Conservation (phyloP, 2,888 invertebrate species). For the Volucella inflata region DNA sequence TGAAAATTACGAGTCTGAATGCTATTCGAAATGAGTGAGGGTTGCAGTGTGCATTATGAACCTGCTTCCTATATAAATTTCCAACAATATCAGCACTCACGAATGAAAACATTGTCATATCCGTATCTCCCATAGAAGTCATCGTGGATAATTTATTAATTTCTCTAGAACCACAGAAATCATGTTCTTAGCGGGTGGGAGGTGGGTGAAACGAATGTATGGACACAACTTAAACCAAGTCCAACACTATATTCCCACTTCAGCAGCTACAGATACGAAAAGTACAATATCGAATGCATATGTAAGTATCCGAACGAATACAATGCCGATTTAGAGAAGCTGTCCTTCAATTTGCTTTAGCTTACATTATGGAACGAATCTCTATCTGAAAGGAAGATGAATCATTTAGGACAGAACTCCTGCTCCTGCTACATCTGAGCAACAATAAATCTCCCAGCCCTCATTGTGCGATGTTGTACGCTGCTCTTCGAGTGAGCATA, state of each 20-base stretch:
- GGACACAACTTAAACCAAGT: slow-evolving; percentile 19
- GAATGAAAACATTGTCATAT: slow-evolving; percentile 58
- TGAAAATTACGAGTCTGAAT: slow-evolving; percentile 39
- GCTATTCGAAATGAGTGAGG: slow-evolving; percentile 42
- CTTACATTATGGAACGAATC: slow-evolving; percentile 55
- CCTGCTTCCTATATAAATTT: slow-evolving; percentile 65
- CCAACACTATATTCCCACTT: neutral
- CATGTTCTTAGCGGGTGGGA: slow-evolving; percentile 44
- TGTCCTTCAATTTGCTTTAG: slow-evolving; percentile 64
- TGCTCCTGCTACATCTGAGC: slow-evolving; percentile 63
- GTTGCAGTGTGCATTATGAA: slow-evolving; percentile 54
- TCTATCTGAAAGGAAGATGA: slow-evolving; percentile 57
- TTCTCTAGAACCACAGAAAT: slow-evolving; percentile 62
- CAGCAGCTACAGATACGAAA: slow-evolving; percentile 17
- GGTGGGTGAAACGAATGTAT: slow-evolving; percentile 40
- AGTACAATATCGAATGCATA: slow-evolving; percentile 1
- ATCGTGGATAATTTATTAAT: slow-evolving; percentile 71
- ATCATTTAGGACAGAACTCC: slow-evolving; percentile 70
- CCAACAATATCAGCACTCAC: slow-evolving; percentile 68
- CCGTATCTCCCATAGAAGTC: slow-evolving; percentile 44
- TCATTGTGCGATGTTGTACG: slow-evolving; percentile 64
- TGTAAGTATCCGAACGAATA: neutral
- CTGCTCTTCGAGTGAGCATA: slow-evolving; percentile 59
- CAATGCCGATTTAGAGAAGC: slow-evolving; percentile 42
- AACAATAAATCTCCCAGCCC: slow-evolving; percentile 72